Percentiles rank a stretch among this genome's conserved stretches.
phyloP scores from a whole-genome alignment of 2,113 vertebrate genomes.

The Okapia johnstoni region DNA sequence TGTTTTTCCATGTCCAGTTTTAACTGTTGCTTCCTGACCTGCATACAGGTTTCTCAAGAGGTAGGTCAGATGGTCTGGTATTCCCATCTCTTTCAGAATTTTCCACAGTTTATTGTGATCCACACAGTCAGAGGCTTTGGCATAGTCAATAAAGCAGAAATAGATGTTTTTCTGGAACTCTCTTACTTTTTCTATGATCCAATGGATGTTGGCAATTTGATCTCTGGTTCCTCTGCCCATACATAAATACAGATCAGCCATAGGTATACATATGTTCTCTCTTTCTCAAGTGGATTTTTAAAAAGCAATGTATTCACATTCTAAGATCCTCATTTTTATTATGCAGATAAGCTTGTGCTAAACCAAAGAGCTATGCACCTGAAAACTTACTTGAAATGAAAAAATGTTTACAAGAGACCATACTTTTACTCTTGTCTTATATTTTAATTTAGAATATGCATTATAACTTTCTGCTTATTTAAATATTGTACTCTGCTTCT shows the following conservation, averaged over 20 bases:
- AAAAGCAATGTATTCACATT: not conserved
- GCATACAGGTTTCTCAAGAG: too few species aligned
- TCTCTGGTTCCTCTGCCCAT: not conserved
- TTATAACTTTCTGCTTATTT: not conserved
- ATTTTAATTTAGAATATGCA: not conserved
- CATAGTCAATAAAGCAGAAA: too few species aligned
- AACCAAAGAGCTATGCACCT: not conserved
- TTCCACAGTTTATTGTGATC: too few species aligned
- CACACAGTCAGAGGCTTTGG: too few species aligned
- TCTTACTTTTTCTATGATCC: too few species aligned
- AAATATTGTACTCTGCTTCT: not conserved
- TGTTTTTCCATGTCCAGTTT: too few species aligned
- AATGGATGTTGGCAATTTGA: too few species aligned
- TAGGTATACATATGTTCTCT: not conserved
- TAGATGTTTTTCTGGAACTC: too few species aligned
- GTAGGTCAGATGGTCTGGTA: too few species aligned
- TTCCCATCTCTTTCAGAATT: too few species aligned
- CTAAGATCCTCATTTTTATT: constrained; percentile 11
- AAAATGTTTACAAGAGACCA: not conserved
- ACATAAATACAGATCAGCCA: not conserved
- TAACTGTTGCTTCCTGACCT: too few species aligned
- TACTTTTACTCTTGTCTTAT: not conserved
- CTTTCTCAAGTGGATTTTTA: not conserved
- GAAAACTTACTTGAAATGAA: not conserved
- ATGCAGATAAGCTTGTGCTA: not conserved